phyloP scores from a whole-genome alignment of 2,113 vertebrate genomes.

The Bufo bufo region DNA sequence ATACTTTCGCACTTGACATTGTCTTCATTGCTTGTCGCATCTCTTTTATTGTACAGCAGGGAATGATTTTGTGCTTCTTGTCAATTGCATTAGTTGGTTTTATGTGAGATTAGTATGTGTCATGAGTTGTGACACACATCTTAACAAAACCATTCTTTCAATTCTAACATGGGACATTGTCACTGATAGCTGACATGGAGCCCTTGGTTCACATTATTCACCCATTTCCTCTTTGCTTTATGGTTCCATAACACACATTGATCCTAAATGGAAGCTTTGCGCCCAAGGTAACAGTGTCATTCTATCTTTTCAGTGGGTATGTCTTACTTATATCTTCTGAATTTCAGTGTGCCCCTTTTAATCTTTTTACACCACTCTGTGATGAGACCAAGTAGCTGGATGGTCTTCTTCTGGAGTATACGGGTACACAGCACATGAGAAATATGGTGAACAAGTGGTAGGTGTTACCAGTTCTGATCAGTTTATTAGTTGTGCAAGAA shows the following conservation, averaged over 20 bases:
- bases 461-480: not conserved
- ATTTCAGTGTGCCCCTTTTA: not conserved
- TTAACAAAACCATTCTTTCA: constrained; percentile 10
- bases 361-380: not conserved
- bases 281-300: not conserved
- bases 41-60: constrained; percentile 48
- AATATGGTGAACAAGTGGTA: not conserved
- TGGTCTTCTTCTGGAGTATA: not conserved
- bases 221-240: not conserved
- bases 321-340: not conserved
- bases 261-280: constrained; percentile 2
- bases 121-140: constrained; percentile 43
- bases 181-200: constrained; percentile 28
- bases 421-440: not conserved
- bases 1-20: constrained; percentile 51
- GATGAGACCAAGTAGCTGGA: not conserved
- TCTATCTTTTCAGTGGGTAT: constrained; percentile 10
- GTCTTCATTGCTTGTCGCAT: constrained; percentile 41
- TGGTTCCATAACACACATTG: constrained; percentile 14
- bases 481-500: not conserved
- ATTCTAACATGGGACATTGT: constrained; percentile 22
- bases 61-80: constrained; percentile 47
- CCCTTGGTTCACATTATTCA: constrained; percentile 3
- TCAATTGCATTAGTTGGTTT: constrained; percentile 45
- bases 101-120: constrained; percentile 49